These are phyloP conservation scores for Coracopsis vasa DNA, from an alignment of 2,113 vertebrate genomes.

Conservation along the genomic window DNA sequence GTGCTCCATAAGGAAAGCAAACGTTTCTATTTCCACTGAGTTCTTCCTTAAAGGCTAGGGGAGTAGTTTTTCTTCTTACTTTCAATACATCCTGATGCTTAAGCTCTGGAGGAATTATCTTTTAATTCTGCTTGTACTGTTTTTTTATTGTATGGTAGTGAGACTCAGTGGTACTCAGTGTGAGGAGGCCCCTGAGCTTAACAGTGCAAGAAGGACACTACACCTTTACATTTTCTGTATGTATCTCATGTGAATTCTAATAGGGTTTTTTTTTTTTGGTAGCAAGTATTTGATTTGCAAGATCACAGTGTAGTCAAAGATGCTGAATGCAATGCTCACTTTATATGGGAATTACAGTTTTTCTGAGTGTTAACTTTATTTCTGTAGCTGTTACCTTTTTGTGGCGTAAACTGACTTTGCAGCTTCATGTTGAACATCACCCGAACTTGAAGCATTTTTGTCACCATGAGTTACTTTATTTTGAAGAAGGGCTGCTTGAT, in stretches of 20 bases:
- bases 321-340: not conserved
- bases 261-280: not conserved
- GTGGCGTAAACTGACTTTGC: not conserved
- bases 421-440: not conserved
- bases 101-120: not conserved
- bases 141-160: not conserved
- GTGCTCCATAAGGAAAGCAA: not conserved
- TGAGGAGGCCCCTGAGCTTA: not conserved
- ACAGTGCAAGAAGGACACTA: accelerated
- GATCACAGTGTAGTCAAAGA: not conserved
- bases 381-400: not conserved
- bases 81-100: not conserved
- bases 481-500: not conserved
- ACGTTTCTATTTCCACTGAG: not conserved
- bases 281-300: not conserved
- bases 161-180: not conserved
- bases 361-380: not conserved
- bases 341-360: not conserved
- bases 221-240: not conserved
- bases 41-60: not conserved
- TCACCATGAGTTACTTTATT: accelerated
- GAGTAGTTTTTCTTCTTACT: not conserved
- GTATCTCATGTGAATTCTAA: not conserved
- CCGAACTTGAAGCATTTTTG: not conserved
- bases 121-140: not conserved